Base-by-base conservation (phyloP, 2,888 invertebrate genomes). In the Ceraclea dissimilis region DNA sequence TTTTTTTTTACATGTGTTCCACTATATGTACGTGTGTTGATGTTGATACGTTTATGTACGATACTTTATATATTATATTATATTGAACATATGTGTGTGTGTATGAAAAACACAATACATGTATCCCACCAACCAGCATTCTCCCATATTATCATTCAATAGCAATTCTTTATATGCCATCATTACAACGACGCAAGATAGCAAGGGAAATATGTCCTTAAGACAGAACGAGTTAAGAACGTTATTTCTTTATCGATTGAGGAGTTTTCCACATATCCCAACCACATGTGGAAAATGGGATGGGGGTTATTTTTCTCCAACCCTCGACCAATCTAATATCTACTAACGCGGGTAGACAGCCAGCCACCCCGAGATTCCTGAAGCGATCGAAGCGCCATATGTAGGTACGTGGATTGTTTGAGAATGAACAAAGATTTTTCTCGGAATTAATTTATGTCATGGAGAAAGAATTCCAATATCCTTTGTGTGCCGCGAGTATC, bases 241-340 rank as follows among this genome's bases (percentile, higher is more conserved):
- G 39, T 52, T 46, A 26, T 13, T 34, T 6, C 43, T 33, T 26
- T 20, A 21, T 26, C 2, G 16, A 17, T 26, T 39, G 34, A 31
- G 43, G 49, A 39, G 39, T 39, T 39, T 47, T 54, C 44, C 57
- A 54, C 57, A 57, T 31, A 54, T 57, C 49, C 17, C 43, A 55
- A 55, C 55, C 55, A 55, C 55, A 55, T 55, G 55, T 55, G 55
- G 54, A 44, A 49, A 26, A 17, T 21, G 50, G 55, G 49, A 26
- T 46, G 33, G 49, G 31, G 46, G 47, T 22, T 53, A 18, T 49
- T 54, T 22, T 49, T 51, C 20, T 43, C 39, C 56, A 39, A 39
- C 39, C 39, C 39, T 39, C 39, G 16, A 39, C 39, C 39, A 39
- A 39, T 39, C 39, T 39, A 5, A 39, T 26, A 13, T 46, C 20